Evolutionary conservation across 2,113 vertebrate species (phyloP).

Genomic region (Melospiza georgiana): DNA sequence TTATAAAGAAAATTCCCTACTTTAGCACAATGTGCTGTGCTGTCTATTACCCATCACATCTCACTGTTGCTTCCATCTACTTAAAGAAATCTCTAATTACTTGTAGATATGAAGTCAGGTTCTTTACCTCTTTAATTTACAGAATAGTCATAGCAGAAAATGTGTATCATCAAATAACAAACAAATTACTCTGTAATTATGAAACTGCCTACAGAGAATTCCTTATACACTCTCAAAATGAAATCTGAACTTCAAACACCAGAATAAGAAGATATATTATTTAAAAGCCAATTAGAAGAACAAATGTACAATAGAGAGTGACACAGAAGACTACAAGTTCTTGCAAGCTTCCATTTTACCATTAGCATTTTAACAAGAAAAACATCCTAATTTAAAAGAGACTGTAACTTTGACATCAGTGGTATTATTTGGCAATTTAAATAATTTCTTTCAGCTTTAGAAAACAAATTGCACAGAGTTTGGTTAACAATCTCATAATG

Average conservation of each 20-base stretch:
- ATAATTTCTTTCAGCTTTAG: background rate
- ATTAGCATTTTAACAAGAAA: background rate
- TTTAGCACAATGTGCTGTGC: background rate
- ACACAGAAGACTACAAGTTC: background rate
- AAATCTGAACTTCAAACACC: constrained; percentile 33
- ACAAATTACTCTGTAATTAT: constrained; percentile 27
- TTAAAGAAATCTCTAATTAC: background rate
- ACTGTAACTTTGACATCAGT: background rate
- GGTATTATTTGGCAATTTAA: background rate
- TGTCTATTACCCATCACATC: background rate
- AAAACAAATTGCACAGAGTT: background rate
- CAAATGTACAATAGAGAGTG: background rate
- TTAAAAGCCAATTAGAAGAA: background rate
- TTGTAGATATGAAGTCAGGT: background rate
- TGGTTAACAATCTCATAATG: background rate
- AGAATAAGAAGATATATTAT: background rate
- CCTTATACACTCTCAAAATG: background rate
- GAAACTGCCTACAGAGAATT: background rate
- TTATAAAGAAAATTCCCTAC: background rate
- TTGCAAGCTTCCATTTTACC: background rate
- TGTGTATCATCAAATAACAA: background rate
- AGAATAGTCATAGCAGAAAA: background rate
- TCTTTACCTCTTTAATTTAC: background rate
- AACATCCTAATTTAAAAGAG: background rate
- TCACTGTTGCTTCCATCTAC: background rate